Evolutionary conservation across 2,797 vertebrate genomes (phyloP).

Genomic region (Poeciliopsis turneri): DNA sequence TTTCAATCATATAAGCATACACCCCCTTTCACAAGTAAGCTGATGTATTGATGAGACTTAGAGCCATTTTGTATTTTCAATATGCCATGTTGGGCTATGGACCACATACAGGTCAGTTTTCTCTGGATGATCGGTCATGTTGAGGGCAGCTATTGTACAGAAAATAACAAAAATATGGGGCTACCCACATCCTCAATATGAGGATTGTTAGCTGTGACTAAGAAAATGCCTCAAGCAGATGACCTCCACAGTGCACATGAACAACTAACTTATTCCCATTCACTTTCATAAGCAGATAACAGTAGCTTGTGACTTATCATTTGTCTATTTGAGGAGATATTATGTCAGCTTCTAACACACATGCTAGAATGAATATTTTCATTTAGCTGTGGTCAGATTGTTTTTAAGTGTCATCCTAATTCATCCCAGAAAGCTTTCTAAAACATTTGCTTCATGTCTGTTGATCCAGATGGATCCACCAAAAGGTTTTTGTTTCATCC

Average conservation of each 20-base stretch:
- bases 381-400: constrained; percentile 22
- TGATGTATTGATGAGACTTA: not conserved
- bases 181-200: constrained; percentile 63
- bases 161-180: constrained; percentile 43
- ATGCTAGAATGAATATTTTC: constrained; percentile 34
- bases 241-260: constrained; percentile 37
- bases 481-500: constrained; percentile 8
- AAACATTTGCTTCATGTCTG: constrained; percentile 29
- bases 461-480: constrained; percentile 15
- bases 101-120: constrained; percentile 40
- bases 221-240: constrained; percentile 50
- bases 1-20: not conserved
- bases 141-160: constrained; percentile 37
- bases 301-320: constrained; percentile 36
- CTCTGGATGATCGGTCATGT: constrained; percentile 47
- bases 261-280: constrained; percentile 51
- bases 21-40: not conserved
- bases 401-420: constrained; percentile 5
- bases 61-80: not conserved
- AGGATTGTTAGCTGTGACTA: constrained; percentile 61
- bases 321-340: constrained; percentile 33
- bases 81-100: not conserved
- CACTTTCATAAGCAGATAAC: constrained; percentile 48
- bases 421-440: constrained; percentile 25
- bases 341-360: constrained; percentile 30